These are phyloP conservation scores for Drosophila lowei DNA, from an alignment of 1,140 invertebrate species.

Conservation along the genomic window DNA sequence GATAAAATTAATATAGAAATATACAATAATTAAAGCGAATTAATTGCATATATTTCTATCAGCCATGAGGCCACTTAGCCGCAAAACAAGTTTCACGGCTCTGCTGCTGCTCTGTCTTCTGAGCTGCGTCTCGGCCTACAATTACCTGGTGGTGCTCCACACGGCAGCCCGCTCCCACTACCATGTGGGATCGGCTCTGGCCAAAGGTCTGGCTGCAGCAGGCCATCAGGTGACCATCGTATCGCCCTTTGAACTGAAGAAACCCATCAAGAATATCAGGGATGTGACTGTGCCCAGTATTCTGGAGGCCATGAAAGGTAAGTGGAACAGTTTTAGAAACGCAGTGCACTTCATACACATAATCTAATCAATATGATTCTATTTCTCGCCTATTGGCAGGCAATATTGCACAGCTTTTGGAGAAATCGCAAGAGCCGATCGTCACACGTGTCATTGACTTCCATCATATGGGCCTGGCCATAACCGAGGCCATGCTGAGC, in stretches of 20 bases:
- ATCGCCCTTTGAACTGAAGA: slow-evolving; percentile 84
- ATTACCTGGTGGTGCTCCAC: slow-evolving; percentile 83
- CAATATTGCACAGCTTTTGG: slow-evolving; percentile 43
- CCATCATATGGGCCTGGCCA: slow-evolving; percentile 60
- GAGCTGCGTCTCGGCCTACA: slow-evolving; percentile 62
- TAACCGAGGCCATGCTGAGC: slow-evolving; percentile 51
- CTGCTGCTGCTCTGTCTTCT: slow-evolving; percentile 49
- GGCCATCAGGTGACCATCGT: slow-evolving; percentile 86
- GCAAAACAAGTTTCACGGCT: slow-evolving; percentile 48
- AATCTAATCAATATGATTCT: neutral
- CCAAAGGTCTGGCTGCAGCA: slow-evolving; percentile 84
- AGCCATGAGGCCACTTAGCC: slow-evolving; percentile 18
- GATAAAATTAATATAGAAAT: neutral
- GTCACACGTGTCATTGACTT: slow-evolving; percentile 56
- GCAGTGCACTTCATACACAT: neutral
- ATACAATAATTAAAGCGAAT: slow-evolving; percentile 9
- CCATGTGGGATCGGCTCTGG: slow-evolving; percentile 84
- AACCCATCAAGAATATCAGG: slow-evolving; percentile 84
- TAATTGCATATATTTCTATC: slow-evolving; percentile 11
- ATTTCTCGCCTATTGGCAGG: slow-evolving; percentile 25
- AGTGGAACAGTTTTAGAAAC: slow-evolving; percentile 11
- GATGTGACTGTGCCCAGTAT: slow-evolving; percentile 79
- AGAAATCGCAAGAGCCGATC: slow-evolving; percentile 39
- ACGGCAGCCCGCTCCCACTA: slow-evolving; percentile 85
- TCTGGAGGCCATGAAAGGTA: slow-evolving; percentile 47